These are phyloP conservation scores for Sycophaga agraensis DNA, from an alignment of 1,140 invertebrate genomes.

Conservation along the genomic window DNA sequence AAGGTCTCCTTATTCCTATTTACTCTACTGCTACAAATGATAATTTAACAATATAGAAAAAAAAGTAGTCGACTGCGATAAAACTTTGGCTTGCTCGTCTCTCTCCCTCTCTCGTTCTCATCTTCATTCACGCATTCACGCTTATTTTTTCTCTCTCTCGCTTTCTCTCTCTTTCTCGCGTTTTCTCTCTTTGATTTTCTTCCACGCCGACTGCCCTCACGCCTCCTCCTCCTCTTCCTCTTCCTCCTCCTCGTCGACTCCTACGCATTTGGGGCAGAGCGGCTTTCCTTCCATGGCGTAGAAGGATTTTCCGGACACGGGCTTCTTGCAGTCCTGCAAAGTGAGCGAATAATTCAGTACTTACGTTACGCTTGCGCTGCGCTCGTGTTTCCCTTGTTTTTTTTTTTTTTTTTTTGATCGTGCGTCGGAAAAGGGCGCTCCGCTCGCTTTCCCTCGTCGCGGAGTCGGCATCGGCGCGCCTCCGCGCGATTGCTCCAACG, in stretches of 20 bases:
- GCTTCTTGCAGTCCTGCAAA: slow-evolving; percentile 86
- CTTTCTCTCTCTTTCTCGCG: background rate
- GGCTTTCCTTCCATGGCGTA: slow-evolving; percentile 93
- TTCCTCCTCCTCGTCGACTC: slow-evolving; percentile 84
- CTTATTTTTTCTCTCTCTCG: background rate
- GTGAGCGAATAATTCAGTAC: slow-evolving; percentile 4
- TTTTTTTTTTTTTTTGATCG: no score
- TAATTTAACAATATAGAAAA: background rate
- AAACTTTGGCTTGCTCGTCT: background rate
- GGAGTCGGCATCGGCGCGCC: no score
- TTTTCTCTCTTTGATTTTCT: slow-evolving; percentile 10
- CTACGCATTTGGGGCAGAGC: slow-evolving; percentile 86
- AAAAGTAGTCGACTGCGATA: background rate
- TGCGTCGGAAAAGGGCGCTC: no score
- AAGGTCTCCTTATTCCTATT: background rate
- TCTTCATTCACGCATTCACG: background rate
- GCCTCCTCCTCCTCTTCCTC: slow-evolving; percentile 47
- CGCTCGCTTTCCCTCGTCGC: no score
- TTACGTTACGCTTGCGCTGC: no score
- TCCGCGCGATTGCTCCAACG: no score
- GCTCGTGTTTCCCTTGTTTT: no score
- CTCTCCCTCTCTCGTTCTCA: background rate
- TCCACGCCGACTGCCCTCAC: slow-evolving; percentile 9
- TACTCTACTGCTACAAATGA: background rate
- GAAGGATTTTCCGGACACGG: slow-evolving; percentile 91